phyloP scores from a whole-genome alignment of 2,797 vertebrate species.

The Chelonia mydas region DNA sequence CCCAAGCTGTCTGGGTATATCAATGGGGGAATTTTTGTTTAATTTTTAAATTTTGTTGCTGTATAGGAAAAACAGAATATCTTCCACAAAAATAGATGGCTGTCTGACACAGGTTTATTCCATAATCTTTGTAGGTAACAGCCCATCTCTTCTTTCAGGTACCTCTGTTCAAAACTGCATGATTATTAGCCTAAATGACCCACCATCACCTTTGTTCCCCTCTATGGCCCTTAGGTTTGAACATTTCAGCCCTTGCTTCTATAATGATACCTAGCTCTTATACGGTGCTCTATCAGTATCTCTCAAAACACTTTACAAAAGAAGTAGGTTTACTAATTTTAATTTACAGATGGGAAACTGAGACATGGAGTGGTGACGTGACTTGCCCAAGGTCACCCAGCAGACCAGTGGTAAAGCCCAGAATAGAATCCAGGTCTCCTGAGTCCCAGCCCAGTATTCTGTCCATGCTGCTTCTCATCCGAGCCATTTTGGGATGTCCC shows the following conservation, averaged over 20 bases:
- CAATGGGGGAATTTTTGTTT: neutral
- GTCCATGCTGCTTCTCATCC: neutral
- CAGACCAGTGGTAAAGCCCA: neutral
- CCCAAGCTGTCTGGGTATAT: neutral
- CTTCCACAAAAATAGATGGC: neutral
- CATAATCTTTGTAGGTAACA: neutral
- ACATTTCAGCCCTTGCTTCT: neutral
- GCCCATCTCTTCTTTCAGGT: neutral
- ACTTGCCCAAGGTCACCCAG: neutral
- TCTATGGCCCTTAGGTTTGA: neutral
- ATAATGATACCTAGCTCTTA: no score
- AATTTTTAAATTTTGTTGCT: neutral
- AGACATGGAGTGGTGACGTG: neutral
- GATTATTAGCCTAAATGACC: neutral
- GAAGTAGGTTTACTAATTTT: no score
- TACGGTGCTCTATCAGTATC: no score
- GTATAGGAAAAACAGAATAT: slow-evolving; percentile 1
- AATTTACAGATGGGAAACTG: no score
- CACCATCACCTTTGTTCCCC: neutral
- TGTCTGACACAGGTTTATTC: neutral
- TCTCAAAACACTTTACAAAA: no score
- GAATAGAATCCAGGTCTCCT: neutral
- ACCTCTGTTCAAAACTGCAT: neutral
- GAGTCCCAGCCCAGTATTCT: neutral
- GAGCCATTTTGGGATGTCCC: neutral